Conservation (phyloP, 1,140 invertebrate species). For the Acyrthosiphon pisum region DNA sequence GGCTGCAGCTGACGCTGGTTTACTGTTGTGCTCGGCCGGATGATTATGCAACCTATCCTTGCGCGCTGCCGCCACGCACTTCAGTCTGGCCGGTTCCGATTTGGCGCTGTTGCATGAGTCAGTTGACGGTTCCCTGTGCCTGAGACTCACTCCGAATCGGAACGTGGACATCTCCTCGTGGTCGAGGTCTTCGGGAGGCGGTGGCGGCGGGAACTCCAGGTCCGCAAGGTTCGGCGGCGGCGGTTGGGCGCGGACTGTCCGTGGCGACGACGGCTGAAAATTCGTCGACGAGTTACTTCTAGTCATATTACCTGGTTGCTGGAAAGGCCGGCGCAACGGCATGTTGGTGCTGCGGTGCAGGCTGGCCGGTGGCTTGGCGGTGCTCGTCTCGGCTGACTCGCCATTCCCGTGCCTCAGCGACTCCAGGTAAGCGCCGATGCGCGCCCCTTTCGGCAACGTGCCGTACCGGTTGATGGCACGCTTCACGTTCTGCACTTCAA, state of each 20-base stretch:
- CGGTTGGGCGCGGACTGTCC: conserved; percentile 65
- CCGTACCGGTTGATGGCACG: conserved; percentile 96
- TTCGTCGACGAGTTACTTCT: conserved; percentile 83
- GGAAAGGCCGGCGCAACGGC: conserved; percentile 63
- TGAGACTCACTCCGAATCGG: conserved; percentile 74
- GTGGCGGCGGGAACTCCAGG: conserved; percentile 85
- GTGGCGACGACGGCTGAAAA: conserved; percentile 66
- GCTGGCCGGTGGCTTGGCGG: conserved; percentile 63
- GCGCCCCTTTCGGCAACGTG: conserved; percentile 91
- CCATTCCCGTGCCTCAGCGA: conserved; percentile 81
- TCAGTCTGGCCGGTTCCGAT: conserved; percentile 61
- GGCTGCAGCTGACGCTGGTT: background rate
- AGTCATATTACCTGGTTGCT: conserved; percentile 77
- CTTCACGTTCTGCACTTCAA: conserved; percentile 96
- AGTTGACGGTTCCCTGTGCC: conserved; percentile 72
- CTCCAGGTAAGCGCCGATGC: conserved; percentile 94
- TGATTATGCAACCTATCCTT: conserved; percentile 40
- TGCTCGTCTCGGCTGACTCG: conserved; percentile 56
- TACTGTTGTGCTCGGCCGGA: background rate
- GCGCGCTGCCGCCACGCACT: background rate
- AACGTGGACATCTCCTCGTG: conserved; percentile 72
- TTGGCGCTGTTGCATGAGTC: conserved; percentile 68
- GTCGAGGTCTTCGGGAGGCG: conserved; percentile 69
- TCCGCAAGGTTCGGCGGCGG: conserved; percentile 75
- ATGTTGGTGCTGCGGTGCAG: conserved; percentile 39